These are phyloP conservation scores for Poecilia latipinna DNA, from an alignment of 2,113 vertebrate genomes.

Conservation along the genomic window DNA sequence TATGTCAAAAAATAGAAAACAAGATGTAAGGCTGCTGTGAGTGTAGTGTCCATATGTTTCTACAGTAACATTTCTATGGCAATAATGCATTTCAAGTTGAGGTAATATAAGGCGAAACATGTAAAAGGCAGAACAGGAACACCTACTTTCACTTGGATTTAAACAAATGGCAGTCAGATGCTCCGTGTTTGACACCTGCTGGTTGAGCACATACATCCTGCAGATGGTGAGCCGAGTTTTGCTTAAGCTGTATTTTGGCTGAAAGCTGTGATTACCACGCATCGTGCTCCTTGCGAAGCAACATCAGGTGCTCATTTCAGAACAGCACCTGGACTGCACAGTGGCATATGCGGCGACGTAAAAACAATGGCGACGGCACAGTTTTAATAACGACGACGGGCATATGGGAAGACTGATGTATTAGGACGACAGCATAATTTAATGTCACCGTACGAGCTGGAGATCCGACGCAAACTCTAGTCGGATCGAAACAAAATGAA, in stretches of 20 bases:
- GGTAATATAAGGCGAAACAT: background rate
- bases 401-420: background rate
- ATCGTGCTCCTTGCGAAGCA: constrained; percentile 78
- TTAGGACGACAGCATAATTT: background rate
- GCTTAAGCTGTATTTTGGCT: constrained; percentile 27
- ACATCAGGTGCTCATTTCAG: constrained; percentile 68
- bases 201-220: background rate
- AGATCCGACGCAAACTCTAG: background rate
- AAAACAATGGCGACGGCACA: background rate
- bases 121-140: constrained; percentile 2
- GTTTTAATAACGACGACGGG: background rate
- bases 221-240: constrained; percentile 22
- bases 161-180: background rate
- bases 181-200: background rate
- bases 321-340: constrained; percentile 77
- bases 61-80: background rate
- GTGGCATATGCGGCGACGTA: background rate
- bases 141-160: constrained; percentile 9
- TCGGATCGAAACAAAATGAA: background rate
- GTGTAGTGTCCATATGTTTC: background rate
- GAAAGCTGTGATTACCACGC: constrained; percentile 49
- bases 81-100: constrained; percentile 4
- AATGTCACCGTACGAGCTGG: background rate
- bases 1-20: constrained; percentile 22
- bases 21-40: background rate